Base-by-base conservation (phyloP, 2,888 invertebrate species). In the Synergus laeviventris region DNA sequence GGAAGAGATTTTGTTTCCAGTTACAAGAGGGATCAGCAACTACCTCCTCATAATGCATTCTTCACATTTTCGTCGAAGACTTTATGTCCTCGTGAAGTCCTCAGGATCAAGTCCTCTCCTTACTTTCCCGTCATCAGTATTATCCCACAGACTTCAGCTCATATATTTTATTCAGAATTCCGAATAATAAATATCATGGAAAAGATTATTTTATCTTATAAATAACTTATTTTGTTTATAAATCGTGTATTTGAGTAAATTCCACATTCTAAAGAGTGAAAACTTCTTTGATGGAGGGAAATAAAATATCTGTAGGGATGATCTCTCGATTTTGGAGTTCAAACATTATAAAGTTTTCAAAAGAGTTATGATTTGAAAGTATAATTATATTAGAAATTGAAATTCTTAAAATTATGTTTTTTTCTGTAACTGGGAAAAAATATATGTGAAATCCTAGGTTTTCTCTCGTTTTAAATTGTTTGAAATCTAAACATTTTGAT, bases 1-100 rank as follows among this genome's bases (percentile, higher is more conserved):
- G 82, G 83, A 85, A 84, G 84, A 75, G 79, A 77, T 76, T 79
- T 79, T 49, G 64, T 78, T 64, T 73, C 61, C 77, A 77, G 77
- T 77, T 77, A 77, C 70, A 54, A 54, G 38, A 36, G 18, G 38
- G 11, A 64, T 64, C 64, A 64, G 12, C 12, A 60, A 59, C 56
- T 21, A 42, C 21, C 45, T 21, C 61, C 59, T 73, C 56, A 59
- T 21, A 64, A 64, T 64, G 38, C 64, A 64, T 64, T 64, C 64
- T 64, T 42, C 21, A 64, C 64, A 64, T 64, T 64, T 64, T 64
- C 64, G 39, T 39, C 12, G 18, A 21, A 39, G 64, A 64, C 64
- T 64, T 64, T 64, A 64, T 64, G 64, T 64, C 64, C 39, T 39
- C 18, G 4, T 38, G 38, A 62, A 9, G 62, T 38, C 21, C 21